phyloP scores from a whole-genome alignment of 2,888 invertebrate genomes.

The Margaritifera margaritifera region DNA sequence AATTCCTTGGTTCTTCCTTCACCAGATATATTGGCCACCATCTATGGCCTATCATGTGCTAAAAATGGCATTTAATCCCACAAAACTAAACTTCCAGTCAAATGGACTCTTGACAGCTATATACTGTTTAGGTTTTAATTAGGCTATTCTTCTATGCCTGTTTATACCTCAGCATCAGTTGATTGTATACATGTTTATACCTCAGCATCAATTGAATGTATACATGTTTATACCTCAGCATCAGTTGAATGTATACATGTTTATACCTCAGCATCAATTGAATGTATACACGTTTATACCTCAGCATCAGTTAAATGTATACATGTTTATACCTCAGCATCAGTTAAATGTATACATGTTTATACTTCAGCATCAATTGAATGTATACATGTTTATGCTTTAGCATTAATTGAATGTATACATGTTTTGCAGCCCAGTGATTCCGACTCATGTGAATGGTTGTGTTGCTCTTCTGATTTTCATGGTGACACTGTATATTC shows the following conservation, averaged over 20 bases:
- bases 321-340: no score
- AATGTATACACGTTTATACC: conserved; percentile 6
- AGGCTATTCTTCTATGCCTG: not conserved
- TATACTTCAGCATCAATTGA: no score
- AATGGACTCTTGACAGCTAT: no score
- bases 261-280: no score
- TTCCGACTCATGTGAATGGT: conserved; percentile 84
- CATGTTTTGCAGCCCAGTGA: conserved; percentile 59
- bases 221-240: conserved; percentile 7
- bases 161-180: no score
- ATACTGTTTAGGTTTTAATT: not conserved
- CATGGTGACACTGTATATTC: conserved; percentile 86
- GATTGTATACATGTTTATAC: not conserved
- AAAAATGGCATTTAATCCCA: no score
- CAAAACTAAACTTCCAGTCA: no score
- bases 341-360: not conserved
- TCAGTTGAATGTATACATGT: not conserved
- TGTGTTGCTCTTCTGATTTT: conserved; percentile 85
- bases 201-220: no score
- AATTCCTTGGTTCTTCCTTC: no score
- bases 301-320: no score
- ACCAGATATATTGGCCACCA: no score
- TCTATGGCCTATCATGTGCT: no score
- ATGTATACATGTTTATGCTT: not conserved
- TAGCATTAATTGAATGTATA: not conserved